phyloP scores from a whole-genome alignment of 1,140 invertebrate species.

The Bombus polaris region DNA sequence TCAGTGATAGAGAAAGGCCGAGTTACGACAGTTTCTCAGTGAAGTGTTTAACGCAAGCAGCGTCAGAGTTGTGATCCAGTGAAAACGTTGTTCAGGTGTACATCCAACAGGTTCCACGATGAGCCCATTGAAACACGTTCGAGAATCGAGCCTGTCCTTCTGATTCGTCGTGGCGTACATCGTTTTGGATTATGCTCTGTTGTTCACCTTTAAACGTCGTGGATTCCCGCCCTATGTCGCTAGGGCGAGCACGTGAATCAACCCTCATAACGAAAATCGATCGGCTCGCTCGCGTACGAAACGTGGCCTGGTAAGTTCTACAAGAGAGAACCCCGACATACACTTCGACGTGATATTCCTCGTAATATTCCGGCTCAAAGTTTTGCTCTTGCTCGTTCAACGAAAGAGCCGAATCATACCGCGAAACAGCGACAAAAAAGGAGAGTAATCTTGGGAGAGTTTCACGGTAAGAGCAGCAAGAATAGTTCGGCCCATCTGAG shows the following conservation, averaged over 20 bases:
- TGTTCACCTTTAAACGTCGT: slow-evolving; percentile 44
- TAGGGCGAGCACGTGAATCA: slow-evolving; percentile 63
- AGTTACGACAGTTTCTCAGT: slow-evolving; percentile 23
- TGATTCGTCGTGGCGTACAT: slow-evolving; percentile 17
- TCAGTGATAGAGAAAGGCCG: slow-evolving; percentile 21
- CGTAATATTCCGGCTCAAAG: slow-evolving; percentile 24
- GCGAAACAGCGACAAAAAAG: slow-evolving; percentile 38
- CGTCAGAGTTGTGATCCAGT: background rate
- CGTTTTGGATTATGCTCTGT: slow-evolving; percentile 56
- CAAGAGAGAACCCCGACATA: background rate
- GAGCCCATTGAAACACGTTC: background rate
- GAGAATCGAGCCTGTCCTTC: background rate
- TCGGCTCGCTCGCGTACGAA: slow-evolving; percentile 51
- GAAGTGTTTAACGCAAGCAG: slow-evolving; percentile 10
- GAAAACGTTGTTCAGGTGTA: slow-evolving; percentile 36
- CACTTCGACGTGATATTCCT: background rate
- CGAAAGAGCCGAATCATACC: background rate
- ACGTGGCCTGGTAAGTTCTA: slow-evolving; percentile 63
- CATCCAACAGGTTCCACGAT: slow-evolving; percentile 29
- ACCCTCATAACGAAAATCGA: slow-evolving; percentile 61
- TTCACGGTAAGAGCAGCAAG: slow-evolving; percentile 12
- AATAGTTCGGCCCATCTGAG: slow-evolving; percentile 7
- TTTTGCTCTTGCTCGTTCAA: slow-evolving; percentile 1
- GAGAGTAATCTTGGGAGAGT: slow-evolving; percentile 61
- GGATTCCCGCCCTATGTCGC: slow-evolving; percentile 62